Percentiles rank a stretch among this genome's conserved stretches.
These are phyloP conservation scores for Nymphalis urticae DNA, from an alignment of 2,888 invertebrate species.

Conservation along the genomic window DNA sequence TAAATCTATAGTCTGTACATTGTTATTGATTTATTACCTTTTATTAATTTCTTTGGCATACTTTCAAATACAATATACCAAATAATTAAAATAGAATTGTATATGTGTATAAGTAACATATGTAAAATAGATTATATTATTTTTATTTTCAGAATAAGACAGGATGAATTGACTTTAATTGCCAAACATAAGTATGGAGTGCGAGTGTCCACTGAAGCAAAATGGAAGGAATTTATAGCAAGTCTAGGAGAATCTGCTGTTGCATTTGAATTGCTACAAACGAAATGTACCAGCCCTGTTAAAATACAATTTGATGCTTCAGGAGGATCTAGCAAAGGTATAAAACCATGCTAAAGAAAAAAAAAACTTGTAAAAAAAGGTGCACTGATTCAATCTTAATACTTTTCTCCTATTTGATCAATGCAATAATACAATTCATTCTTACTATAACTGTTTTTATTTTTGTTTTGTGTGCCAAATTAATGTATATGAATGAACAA, in stretches of 20 bases:
- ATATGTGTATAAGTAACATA: no score
- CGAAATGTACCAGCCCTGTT: constrained; percentile 83
- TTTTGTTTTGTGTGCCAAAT: no score
- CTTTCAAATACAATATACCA: not conserved
- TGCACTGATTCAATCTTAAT: no score
- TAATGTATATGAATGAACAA: no score
- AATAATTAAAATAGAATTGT: no score
- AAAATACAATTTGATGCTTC: constrained; percentile 75
- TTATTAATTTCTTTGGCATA: no score
- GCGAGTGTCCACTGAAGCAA: constrained; percentile 69
- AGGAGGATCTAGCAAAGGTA: constrained; percentile 80
- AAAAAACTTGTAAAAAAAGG: not conserved
- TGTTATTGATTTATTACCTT: no score
- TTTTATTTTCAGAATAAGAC: constrained; percentile 74
- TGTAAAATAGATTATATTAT: no score
- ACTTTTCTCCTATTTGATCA: no score
- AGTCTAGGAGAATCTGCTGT: constrained; percentile 85
- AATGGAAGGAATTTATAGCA: constrained; percentile 79
- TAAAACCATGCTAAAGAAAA: not conserved
- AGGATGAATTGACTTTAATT: constrained; percentile 84
- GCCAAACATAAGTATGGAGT: constrained; percentile 86
- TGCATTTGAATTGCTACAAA: constrained; percentile 85
- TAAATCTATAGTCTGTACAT: no score
- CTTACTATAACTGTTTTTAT: no score
- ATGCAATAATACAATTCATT: no score